Percentiles rank a stretch among this genome's conserved stretches.
Conservation (phyloP, 2,113 vertebrate genomes). For the Phodopus roborovskii region DNA sequence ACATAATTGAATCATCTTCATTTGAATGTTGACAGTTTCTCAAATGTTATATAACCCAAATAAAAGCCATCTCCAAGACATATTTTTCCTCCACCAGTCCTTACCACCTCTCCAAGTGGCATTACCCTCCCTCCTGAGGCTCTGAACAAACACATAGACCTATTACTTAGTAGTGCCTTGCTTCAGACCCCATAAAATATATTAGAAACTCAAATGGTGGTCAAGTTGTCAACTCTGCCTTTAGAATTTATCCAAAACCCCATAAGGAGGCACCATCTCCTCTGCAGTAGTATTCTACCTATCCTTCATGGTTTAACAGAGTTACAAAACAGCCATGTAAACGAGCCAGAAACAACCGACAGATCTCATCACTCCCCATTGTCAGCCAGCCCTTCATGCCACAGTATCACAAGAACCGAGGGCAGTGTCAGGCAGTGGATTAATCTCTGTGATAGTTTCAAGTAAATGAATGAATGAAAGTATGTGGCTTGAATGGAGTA, state of each 20-base stretch:
- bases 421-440: not conserved
- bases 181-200: not conserved
- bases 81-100: not conserved
- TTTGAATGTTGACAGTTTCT: conserved; percentile 12
- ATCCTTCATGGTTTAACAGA: not conserved
- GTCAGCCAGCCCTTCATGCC: not conserved
- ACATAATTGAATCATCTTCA: not conserved
- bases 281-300: not conserved
- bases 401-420: not conserved
- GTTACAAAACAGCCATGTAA: not conserved
- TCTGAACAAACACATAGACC: not conserved
- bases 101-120: not conserved
- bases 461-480: conserved; percentile 20
- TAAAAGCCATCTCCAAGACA: not conserved
- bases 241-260: not conserved
- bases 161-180: not conserved
- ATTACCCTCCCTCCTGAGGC: not conserved
- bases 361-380: not conserved
- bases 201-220: not conserved
- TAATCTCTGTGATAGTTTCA: not conserved
- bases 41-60: not conserved
- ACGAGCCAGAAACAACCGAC: not conserved
- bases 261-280: not conserved
- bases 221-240: not conserved
- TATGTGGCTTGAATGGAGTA: not conserved